These are phyloP conservation scores for Drosophila melanosoma DNA, from an alignment of 2,888 invertebrate genomes.

Conservation along the genomic window DNA sequence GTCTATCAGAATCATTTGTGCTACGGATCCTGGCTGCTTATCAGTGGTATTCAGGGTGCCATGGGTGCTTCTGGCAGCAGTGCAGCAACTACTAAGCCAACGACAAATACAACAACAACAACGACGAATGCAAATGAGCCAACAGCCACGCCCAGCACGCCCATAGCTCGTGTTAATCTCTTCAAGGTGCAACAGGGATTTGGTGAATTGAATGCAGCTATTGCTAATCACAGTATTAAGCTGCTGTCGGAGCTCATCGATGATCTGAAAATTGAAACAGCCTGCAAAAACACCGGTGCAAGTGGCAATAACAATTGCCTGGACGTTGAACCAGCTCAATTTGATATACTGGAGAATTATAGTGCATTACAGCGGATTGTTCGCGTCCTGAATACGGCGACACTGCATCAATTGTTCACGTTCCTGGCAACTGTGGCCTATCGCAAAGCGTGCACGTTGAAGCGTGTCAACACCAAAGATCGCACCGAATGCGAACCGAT, in stretches of 20 bases:
- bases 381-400: slow-evolving; percentile 86
- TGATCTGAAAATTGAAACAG: slow-evolving; percentile 84
- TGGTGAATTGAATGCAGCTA: slow-evolving; percentile 94
- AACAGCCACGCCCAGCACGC: slow-evolving; percentile 82
- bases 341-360: slow-evolving; percentile 85
- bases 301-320: slow-evolving; percentile 12
- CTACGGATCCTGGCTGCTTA: slow-evolving; percentile 94
- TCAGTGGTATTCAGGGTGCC: slow-evolving; percentile 94
- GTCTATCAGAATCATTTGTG: slow-evolving; percentile 95
- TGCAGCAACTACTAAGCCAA: slow-evolving; percentile 84
- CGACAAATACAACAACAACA: slow-evolving; percentile 70
- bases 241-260: slow-evolving; percentile 86
- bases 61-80: slow-evolving; percentile 89
- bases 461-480: slow-evolving; percentile 91
- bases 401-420: slow-evolving; percentile 89
- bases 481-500: slow-evolving; percentile 93
- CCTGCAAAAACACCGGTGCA: slow-evolving; percentile 54
- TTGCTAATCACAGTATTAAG: slow-evolving; percentile 93
- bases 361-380: slow-evolving; percentile 86
- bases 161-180: slow-evolving; percentile 88
- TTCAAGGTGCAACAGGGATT: slow-evolving; percentile 93
- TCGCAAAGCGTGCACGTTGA: slow-evolving; percentile 94
- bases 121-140: slow-evolving; percentile 35
- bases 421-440: slow-evolving; percentile 95
- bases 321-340: slow-evolving; percentile 82